Conservation (phyloP, 2,113 vertebrate genomes). For the Chloropsis hardwickii region DNA sequence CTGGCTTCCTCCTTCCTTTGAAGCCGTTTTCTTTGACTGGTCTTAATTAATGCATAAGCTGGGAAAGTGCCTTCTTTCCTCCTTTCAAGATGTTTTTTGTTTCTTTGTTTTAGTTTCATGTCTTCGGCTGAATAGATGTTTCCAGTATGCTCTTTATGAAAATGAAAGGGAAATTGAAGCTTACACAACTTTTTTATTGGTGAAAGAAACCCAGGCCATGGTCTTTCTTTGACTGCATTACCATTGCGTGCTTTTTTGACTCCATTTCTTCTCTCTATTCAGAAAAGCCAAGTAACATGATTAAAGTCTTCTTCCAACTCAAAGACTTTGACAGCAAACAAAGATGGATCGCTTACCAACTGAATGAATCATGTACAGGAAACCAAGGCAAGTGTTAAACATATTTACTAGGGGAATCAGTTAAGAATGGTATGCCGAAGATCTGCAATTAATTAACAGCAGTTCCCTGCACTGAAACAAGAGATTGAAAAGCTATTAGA, state of each 20-base stretch:
- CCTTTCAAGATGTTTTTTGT: constrained; percentile 42
- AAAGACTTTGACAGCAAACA: constrained; percentile 46
- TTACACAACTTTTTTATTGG: constrained; percentile 6
- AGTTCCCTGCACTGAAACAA: constrained; percentile 1
- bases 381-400: constrained; percentile 53
- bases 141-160: constrained; percentile 17
- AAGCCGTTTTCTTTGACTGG: constrained; percentile 58
- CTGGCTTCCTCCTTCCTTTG: constrained; percentile 53
- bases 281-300: constrained; percentile 14
- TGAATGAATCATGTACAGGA: constrained; percentile 49
- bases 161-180: constrained; percentile 52
- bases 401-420: constrained; percentile 50
- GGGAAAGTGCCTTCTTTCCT: constrained; percentile 46
- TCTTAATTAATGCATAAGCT: constrained; percentile 55
- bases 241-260: neutral
- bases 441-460: constrained; percentile 47
- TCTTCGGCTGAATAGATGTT: constrained; percentile 24
- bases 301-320: constrained; percentile 24
- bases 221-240: neutral
- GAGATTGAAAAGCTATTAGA: constrained; percentile 34
- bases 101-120: constrained; percentile 50
- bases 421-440: constrained; percentile 2
- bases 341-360: constrained; percentile 45
- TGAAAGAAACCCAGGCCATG: constrained; percentile 1
- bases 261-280: constrained; percentile 9